These are phyloP conservation scores for Corydoras maculifer DNA, from an alignment of 2,113 vertebrate species.

Conservation along the genomic window DNA sequence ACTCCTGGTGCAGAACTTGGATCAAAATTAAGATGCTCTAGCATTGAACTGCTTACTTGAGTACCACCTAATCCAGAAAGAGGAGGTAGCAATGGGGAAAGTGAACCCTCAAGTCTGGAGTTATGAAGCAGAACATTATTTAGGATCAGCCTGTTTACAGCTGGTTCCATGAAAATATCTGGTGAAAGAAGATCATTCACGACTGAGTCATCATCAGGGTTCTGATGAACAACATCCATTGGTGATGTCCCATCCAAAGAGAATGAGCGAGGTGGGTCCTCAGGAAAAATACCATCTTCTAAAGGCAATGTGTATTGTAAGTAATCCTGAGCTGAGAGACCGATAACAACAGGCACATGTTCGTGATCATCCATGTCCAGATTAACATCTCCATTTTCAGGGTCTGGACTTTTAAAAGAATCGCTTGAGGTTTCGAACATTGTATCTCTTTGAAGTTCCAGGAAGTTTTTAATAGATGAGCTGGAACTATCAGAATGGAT, in stretches of 20 bases:
- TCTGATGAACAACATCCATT: conserved; percentile 74
- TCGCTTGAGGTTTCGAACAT: conserved; percentile 75
- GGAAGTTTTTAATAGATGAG: conserved; percentile 84
- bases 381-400: conserved; percentile 79
- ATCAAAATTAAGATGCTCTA: conserved; percentile 81
- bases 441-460: conserved; percentile 78
- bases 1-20: conserved; percentile 78
- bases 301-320: conserved; percentile 99
- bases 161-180: conserved; percentile 85
- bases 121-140: conserved; percentile 73
- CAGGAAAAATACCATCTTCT: conserved; percentile 91
- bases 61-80: conserved; percentile 65
- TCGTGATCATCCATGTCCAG: conserved; percentile 89
- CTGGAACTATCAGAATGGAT: conserved; percentile 84
- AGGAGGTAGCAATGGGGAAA: conserved; percentile 77
- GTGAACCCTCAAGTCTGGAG: conserved; percentile 66
- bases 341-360: conserved; percentile 94
- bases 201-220: conserved; percentile 71
- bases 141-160: conserved; percentile 76
- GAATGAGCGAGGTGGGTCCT: conserved; percentile 69
- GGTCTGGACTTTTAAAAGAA: conserved; percentile 71
- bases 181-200: conserved; percentile 78
- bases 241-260: conserved; percentile 79
- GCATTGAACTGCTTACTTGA: conserved; percentile 70
- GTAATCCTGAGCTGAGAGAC: conserved; percentile 96